Evolutionary conservation across 1,140 invertebrate genomes (phyloP).

Genomic region (Anastrepha obliqua): DNA sequence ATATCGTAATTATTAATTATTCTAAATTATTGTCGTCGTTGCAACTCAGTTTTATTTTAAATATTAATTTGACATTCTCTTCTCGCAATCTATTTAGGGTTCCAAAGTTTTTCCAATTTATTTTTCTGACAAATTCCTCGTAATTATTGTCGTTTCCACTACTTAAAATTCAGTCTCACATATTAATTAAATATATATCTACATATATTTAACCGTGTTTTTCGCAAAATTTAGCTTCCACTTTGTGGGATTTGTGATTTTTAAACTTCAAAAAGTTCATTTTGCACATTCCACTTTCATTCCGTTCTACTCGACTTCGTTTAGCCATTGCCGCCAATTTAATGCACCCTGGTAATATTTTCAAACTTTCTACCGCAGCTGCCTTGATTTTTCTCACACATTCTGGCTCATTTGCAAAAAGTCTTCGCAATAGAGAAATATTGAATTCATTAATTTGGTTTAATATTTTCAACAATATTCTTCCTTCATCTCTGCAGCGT

Average conservation of each 20-base stretch:
- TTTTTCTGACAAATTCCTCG: neutral
- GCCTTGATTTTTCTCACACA: neutral
- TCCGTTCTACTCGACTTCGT: neutral
- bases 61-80: neutral
- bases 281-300: neutral
- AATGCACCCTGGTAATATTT: neutral
- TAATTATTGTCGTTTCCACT: neutral
- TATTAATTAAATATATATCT: neutral
- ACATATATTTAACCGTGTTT: too few relatives aligned
- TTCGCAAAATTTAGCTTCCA: too few relatives aligned
- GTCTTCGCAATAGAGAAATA: neutral
- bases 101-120: neutral
- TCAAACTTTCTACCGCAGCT: conserved; percentile 5
- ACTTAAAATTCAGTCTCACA: conserved; percentile 5
- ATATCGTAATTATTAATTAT: neutral
- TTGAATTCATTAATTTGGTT: neutral
- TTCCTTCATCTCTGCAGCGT: neutral
- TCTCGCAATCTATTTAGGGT: neutral
- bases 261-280: too few relatives aligned
- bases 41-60: neutral
- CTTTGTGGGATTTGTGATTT: too few relatives aligned
- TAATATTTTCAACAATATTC: neutral
- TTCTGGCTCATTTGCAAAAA: neutral
- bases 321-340: conserved; percentile 16
- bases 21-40: conserved; percentile 45